These are phyloP conservation scores for Pempheris klunzingeri DNA, from an alignment of 2,797 vertebrate species.

Conservation along the genomic window DNA sequence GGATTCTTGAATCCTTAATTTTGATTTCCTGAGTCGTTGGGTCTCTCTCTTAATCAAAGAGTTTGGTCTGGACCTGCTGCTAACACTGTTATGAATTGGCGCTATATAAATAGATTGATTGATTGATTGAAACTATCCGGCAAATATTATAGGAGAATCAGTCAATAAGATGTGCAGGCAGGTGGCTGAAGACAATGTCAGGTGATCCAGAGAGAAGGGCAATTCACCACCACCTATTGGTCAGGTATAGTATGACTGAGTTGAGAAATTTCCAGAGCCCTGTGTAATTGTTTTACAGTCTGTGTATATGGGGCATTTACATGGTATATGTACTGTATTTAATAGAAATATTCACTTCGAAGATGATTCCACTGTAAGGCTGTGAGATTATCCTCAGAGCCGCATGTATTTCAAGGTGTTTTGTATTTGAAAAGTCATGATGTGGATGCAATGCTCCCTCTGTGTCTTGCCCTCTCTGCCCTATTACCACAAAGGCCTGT, in stretches of 20 bases:
- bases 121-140: neutral
- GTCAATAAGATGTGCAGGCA: neutral
- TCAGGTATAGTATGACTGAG: neutral
- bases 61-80: too few species aligned
- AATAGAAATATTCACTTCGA: neutral
- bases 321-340: neutral
- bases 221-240: neutral
- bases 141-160: neutral
- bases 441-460: conserved; percentile 4
- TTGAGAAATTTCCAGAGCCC: too few species aligned
- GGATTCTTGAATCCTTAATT: too few species aligned
- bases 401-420: conserved; percentile 33
- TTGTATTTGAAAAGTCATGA: conserved; percentile 38
- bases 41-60: too few species aligned
- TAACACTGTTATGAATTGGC: too few species aligned
- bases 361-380: conserved; percentile 11
- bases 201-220: neutral
- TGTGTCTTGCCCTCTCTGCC: conserved; percentile 31
- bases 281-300: neutral
- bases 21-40: too few species aligned
- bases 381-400: conserved; percentile 45
- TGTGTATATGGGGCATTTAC: neutral
- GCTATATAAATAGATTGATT: too few species aligned
- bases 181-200: neutral
- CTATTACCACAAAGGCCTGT: conserved; percentile 39